Conservation (phyloP, 2,888 invertebrate species). For the Erynnis tages region DNA sequence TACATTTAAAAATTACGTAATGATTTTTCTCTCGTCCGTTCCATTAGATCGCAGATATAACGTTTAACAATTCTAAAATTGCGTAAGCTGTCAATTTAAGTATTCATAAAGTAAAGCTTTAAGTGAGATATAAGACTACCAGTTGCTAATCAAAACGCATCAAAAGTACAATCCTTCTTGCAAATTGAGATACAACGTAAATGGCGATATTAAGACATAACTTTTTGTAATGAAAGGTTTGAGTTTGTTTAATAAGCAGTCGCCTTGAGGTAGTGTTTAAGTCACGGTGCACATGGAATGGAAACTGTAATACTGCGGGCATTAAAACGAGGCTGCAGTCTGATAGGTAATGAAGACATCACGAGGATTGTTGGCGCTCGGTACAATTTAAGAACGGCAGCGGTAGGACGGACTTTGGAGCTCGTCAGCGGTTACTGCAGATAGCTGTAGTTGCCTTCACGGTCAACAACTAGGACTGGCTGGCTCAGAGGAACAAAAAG, state of each 20-base stretch:
- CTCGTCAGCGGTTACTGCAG: too few relatives aligned
- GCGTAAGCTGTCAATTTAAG: neutral
- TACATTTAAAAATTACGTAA: too few relatives aligned
- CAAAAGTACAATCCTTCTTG: constrained; percentile 27
- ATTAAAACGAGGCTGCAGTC: constrained; percentile 21
- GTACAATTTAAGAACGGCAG: neutral
- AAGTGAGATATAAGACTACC: neutral
- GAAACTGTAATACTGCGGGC: constrained; percentile 21
- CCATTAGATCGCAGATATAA: too few relatives aligned
- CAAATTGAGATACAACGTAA: constrained; percentile 28
- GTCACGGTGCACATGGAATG: constrained; percentile 27
- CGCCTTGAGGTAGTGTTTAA: constrained; percentile 33
- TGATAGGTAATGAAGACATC: constrained; percentile 23
- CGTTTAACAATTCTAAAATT: too few relatives aligned
- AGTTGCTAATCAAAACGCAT: neutral
- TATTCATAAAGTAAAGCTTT: neutral
- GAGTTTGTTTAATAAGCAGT: constrained; percentile 31
- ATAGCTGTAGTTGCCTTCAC: too few relatives aligned
- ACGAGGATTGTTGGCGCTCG: neutral
- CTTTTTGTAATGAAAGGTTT: constrained; percentile 32
- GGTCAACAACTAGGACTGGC: too few relatives aligned
- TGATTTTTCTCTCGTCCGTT: too few relatives aligned
- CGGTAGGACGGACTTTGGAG: neutral
- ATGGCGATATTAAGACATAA: constrained; percentile 30
- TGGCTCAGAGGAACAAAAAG: too few relatives aligned